phyloP scores from a whole-genome alignment of 2,797 vertebrate species.

The Spinus olivaceus region DNA sequence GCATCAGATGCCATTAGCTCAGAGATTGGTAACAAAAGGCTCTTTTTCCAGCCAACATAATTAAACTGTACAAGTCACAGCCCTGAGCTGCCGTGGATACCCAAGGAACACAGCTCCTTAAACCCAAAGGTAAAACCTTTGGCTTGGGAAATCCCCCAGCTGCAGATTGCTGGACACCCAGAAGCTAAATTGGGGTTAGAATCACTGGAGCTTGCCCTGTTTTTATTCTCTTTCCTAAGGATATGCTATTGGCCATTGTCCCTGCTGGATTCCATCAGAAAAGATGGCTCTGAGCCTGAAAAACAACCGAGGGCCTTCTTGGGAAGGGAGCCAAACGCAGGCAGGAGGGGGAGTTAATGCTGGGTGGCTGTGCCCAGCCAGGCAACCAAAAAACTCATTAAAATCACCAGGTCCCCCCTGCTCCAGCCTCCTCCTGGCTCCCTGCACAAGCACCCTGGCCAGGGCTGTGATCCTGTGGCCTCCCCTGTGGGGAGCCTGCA shows the following conservation, averaged over 20 bases:
- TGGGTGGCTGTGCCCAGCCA: not conserved
- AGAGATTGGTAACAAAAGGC: slow-evolving; percentile 1
- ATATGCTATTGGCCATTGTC: slow-evolving; percentile 45
- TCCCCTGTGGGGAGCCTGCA: not conserved
- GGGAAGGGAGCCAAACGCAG: not conserved
- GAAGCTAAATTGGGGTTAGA: not conserved
- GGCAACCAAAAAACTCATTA: not conserved
- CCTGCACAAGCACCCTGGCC: fast-evolving
- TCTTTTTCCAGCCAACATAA: not conserved
- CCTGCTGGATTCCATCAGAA: not conserved
- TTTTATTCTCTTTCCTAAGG: slow-evolving; percentile 21
- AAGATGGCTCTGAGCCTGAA: slow-evolving; percentile 17
- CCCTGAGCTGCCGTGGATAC: not conserved
- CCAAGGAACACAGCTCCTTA: not conserved
- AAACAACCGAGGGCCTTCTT: not conserved
- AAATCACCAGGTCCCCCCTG: not conserved
- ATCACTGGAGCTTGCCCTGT: slow-evolving; percentile 45
- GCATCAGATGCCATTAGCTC: not conserved
- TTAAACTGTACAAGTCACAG: not conserved
- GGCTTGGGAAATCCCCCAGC: slow-evolving; percentile 1
- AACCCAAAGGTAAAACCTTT: slow-evolving; percentile 1
- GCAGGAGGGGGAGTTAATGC: not conserved
- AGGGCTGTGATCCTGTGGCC: not conserved
- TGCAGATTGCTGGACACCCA: fast-evolving
- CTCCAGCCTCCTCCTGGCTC: not conserved